Evolutionary conservation across 2,797 vertebrate genomes (phyloP).

Genomic region (Dipus sagitta): DNA sequence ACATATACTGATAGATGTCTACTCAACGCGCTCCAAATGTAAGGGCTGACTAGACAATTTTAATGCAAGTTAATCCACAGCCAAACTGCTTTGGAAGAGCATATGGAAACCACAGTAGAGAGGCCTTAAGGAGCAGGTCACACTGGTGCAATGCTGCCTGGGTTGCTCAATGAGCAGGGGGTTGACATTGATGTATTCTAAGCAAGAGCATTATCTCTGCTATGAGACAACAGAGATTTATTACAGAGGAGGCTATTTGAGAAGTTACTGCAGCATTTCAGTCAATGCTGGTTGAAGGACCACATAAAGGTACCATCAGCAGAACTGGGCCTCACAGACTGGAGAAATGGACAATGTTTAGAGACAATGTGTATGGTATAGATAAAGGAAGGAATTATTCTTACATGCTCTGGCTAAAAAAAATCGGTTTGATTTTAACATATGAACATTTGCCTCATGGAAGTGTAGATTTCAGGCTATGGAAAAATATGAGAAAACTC

Average conservation of each 20-base stretch:
- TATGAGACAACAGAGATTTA: not conserved
- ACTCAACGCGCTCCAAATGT: not conserved
- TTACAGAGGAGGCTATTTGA: not conserved
- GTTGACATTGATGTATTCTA: not conserved
- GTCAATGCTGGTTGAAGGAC: conserved; percentile 2
- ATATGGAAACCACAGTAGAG: not conserved
- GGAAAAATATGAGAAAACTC: not conserved
- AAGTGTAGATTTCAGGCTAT: conserved; percentile 3
- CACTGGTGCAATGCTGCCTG: not conserved
- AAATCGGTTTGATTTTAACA: not conserved
- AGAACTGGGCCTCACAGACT: not conserved
- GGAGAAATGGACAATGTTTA: not conserved
- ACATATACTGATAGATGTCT: not conserved
- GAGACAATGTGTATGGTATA: not conserved
- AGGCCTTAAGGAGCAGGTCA: not conserved
- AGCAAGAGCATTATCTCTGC: not conserved
- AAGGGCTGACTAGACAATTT: not conserved
- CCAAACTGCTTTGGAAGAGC: not conserved
- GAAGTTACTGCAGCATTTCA: not conserved
- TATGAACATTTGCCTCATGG: not conserved
- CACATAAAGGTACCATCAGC: not conserved
- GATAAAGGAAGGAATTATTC: not conserved
- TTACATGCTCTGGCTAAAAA: not conserved
- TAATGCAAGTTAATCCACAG: not conserved
- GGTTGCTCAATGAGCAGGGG: not conserved